Evolutionary conservation across 2,888 invertebrate species (phyloP), one percentile per base, ranked within the genome.

Genomic region (Luperina testacea): DNA sequence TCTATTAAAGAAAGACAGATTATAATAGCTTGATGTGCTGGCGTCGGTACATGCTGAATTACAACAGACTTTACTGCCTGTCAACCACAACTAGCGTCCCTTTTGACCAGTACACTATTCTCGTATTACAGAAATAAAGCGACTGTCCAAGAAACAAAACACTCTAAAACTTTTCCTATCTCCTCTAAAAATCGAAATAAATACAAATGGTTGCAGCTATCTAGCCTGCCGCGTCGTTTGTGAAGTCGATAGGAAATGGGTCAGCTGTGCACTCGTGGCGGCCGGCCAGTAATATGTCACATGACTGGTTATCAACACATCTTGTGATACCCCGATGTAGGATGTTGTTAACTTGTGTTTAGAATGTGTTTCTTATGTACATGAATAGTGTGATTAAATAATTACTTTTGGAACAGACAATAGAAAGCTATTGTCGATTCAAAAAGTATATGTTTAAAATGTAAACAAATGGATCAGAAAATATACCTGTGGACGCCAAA

Each of bases 121-220:
- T 63, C 38, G 24, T 24, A 20, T 7, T 76, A 61, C 32, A 45
- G 24, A 68, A 82, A 82, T 38, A 53, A 76, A 61, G 17, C 32
- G n/a, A 61, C 65, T 48, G 42, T 82, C 2, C 5, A 38, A 53
- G 4, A 11, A 17, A 53, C n/a, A 15, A 42, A 53, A 64, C 4
- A 4, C 11, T n/a, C 15, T 2, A 32, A 71, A 81, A 81, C 42
- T 74, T 85, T 81, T 70, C n/a, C 65, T 32, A 80, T 85, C 65
- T 84, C 2, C 5, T 17, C 24, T n/a, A 42, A 42, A 64, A 71
- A 71, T 81, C 81, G 42, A 70, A 82, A 82, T 85, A 70, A 85
- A 85, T 85, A 85, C 61, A 61, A 84, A 85, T 81, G 7, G 85
- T 71, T 70, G 70, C 70, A 73, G 51, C 42, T 57, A 32, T 27